Conservation (phyloP, 2,888 invertebrate species). For the Cryptophagus acutangulus region DNA sequence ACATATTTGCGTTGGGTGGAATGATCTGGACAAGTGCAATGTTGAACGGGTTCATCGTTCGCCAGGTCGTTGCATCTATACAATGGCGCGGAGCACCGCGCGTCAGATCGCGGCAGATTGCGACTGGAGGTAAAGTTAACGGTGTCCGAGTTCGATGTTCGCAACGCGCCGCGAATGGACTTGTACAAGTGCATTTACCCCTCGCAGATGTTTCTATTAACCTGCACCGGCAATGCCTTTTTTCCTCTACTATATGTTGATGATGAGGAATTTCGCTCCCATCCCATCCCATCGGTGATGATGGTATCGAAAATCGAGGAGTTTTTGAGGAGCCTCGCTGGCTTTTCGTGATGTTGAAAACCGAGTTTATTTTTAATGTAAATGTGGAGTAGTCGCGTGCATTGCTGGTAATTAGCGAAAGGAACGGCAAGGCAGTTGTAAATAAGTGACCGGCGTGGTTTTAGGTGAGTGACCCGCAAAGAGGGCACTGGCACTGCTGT, state of each 20-base stretch:
- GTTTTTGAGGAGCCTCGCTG: no score
- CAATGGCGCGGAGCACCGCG: constrained; percentile 18
- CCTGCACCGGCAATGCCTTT: not conserved
- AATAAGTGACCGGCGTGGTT: constrained; percentile 4
- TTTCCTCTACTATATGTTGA: no score
- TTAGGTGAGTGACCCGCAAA: constrained; percentile 43
- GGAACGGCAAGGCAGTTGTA: constrained; percentile 3
- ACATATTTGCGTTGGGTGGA: constrained; percentile 12
- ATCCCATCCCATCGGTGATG: no score
- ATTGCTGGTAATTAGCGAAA: constrained; percentile 9
- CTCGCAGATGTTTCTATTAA: constrained; percentile 11
- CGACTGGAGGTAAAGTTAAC: constrained; percentile 31
- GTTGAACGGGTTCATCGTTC: constrained; percentile 31
- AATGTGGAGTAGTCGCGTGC: constrained; percentile 7
- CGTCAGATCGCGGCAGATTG: constrained; percentile 23
- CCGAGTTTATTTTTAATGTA: constrained; percentile 10
- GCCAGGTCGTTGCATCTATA: constrained; percentile 35
- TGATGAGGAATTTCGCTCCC: no score
- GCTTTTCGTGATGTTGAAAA: constrained; percentile 3
- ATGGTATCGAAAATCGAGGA: no score
- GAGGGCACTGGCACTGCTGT: constrained; percentile 45
- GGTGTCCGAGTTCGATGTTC: constrained; percentile 32
- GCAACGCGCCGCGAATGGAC: constrained; percentile 25
- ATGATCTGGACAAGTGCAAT: constrained; percentile 15
- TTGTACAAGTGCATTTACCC: constrained; percentile 29